Conservation (phyloP, 2,113 vertebrate species). For the Platysternon megacephalum region DNA sequence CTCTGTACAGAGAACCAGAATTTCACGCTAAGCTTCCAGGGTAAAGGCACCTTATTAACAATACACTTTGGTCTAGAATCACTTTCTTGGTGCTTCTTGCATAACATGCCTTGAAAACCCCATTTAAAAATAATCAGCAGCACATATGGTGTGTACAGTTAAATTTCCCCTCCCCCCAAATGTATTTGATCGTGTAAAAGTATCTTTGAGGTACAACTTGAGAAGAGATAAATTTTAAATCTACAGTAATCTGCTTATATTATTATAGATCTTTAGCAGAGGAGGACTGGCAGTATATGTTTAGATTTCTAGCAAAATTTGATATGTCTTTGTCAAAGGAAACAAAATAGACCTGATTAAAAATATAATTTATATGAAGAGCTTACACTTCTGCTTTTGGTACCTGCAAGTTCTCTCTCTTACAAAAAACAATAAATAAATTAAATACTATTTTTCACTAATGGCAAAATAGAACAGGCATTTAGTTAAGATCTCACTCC, state of each 20-base stretch:
- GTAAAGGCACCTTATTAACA: background rate
- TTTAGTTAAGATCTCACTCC: background rate
- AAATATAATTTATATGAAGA: fast-evolving
- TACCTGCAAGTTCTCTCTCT: background rate
- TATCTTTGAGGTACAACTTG: background rate
- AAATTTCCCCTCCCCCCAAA: background rate
- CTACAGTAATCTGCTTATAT: background rate
- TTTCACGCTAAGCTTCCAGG: background rate
- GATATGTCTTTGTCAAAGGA: background rate
- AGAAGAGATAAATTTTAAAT: background rate
- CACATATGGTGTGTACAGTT: fast-evolving
- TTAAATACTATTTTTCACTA: background rate
- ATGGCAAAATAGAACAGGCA: background rate
- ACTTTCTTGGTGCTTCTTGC: background rate
- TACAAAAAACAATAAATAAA: background rate
- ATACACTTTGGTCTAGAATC: background rate
- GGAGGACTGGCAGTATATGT: fast-evolving
- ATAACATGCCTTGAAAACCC: background rate
- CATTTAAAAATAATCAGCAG: background rate
- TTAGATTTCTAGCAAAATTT: background rate
- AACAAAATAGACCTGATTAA: background rate
- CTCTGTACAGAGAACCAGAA: background rate
- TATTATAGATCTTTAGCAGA: background rate
- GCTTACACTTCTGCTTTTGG: background rate
- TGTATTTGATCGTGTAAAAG: background rate